Evolutionary conservation across 92 coral and sea anemone species (phyloP).

Genomic region (Diadumene lineata): DNA sequence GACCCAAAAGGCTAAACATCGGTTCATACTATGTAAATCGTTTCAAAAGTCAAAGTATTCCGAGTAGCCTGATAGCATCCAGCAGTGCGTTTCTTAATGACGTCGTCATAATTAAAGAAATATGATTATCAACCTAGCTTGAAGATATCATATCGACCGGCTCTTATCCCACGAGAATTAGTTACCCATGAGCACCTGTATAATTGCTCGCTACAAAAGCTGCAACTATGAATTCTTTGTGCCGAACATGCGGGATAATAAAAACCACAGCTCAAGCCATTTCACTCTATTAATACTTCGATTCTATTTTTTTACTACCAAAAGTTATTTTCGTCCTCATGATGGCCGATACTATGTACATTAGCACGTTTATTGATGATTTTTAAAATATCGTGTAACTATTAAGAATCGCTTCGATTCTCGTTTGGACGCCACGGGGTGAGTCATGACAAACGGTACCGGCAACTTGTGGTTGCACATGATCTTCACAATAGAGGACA

Average conservation of each 20-base stretch:
- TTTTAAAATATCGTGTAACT: conserved; percentile 11
- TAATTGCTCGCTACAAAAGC: not conserved
- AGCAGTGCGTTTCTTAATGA: not conserved
- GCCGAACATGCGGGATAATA: not conserved
- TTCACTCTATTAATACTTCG: not conserved
- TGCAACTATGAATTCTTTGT: not conserved
- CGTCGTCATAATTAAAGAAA: not conserved
- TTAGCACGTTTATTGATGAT: conserved; percentile 2
- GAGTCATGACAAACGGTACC: conserved; percentile 1
- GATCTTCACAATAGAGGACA: not conserved
- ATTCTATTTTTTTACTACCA: not conserved
- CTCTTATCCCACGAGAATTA: conserved; percentile 17
- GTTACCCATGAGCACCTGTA: conserved; percentile 16
- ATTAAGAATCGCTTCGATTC: not conserved
- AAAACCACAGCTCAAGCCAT: not conserved
- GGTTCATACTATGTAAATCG: conserved; percentile 11
- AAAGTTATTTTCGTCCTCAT: conserved; percentile 7
- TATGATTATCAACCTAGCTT: not conserved
- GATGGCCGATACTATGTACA: not conserved
- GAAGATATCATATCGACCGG: not conserved
- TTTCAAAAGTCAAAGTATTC: not conserved
- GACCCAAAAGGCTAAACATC: conserved; percentile 25
- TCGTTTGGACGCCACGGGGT: conserved; percentile 25
- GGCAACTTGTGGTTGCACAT: not conserved
- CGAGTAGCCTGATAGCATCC: not conserved